Conservation (phyloP, 53 echinoderm and acorn worm genomes). For the Paracentrotus lividus region DNA sequence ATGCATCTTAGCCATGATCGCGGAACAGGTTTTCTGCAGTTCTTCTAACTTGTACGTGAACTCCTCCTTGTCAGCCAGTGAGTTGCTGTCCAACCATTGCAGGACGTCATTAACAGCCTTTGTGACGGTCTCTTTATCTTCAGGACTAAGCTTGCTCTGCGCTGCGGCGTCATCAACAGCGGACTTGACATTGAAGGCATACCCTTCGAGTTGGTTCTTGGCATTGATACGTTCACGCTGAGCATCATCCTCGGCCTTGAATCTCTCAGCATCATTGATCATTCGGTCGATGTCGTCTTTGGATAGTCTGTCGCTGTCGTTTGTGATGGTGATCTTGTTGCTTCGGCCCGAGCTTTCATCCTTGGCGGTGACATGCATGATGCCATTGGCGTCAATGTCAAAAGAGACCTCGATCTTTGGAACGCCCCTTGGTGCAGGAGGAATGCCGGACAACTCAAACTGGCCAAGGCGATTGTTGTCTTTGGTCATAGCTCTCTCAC, state of each 20-base stretch:
- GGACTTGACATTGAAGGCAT: background rate
- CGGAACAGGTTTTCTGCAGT: background rate
- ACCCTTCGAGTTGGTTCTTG: conserved; percentile 78
- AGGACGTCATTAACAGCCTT: background rate
- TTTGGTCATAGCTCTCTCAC: conserved; percentile 90
- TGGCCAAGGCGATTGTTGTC: conserved; percentile 90
- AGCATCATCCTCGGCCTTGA: conserved; percentile 87
- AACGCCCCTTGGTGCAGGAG: conserved; percentile 90
- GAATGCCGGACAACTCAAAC: conserved; percentile 84
- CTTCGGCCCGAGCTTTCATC: conserved; percentile 75
- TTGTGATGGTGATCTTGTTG: conserved; percentile 85
- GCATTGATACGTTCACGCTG: conserved; percentile 81
- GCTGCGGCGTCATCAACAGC: background rate
- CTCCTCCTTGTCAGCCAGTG: background rate
- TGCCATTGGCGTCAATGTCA: conserved; percentile 74
- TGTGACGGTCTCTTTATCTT: background rate
- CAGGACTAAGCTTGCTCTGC: background rate
- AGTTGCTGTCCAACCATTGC: background rate
- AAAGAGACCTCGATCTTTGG: conserved; percentile 90
- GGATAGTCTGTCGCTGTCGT: conserved; percentile 84
- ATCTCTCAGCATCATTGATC: conserved; percentile 83
- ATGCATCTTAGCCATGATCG: background rate
- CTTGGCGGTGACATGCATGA: background rate
- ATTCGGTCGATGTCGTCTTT: conserved; percentile 94
- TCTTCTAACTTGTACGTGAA: background rate